Evolutionary conservation across 1,140 invertebrate genomes (phyloP), one percentile per base, ranked within the genome.

Genomic region (Lerema accius): DNA sequence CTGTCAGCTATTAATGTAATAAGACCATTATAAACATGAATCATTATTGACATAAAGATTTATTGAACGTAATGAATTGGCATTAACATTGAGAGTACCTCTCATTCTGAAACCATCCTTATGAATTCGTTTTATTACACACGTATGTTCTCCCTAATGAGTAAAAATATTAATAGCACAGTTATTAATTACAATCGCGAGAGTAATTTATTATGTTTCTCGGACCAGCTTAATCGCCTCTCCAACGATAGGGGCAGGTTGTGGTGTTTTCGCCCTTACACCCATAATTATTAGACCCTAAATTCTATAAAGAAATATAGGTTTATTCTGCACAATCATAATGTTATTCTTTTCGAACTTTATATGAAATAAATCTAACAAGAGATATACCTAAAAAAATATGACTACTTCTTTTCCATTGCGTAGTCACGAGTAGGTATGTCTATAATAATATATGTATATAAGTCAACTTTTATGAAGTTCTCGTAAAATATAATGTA

Each of bases 91-190:
- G 5, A 32, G 28, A 32, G 28, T 32, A 32, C 28, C 10, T 13
- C 67, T 35, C 37, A 13, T 26, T 63, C 45, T 67, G 58, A 63
- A 67, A 67, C 42, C 51, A 39, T 61, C 53, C 19, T 56, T 45
- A 56, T 4, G 32, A 15, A 39, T 28, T 42, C 23, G 26, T 56
- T 45, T 58, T 58, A 73, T 70, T 73, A 67, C 37, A 49, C 43
- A 48, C 65, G 62, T 73, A 67, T 59, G 62, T 45, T 65, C 51
- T 23, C 69, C 61, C 69, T 74, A 74, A 74, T 74, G 71, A 68
- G 68, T 71, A 74, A 74, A 73, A 74, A 74, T 74, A 74, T 74
- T 71, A 74, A 74, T 71, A 71, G 72, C 69, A 43, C 26, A 26
- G 63, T 63, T 71, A 71, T 69, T 75, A 71, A 75, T 75, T 75